Conservation (phyloP, 2,113 vertebrate species). For the Natator depressus region DNA sequence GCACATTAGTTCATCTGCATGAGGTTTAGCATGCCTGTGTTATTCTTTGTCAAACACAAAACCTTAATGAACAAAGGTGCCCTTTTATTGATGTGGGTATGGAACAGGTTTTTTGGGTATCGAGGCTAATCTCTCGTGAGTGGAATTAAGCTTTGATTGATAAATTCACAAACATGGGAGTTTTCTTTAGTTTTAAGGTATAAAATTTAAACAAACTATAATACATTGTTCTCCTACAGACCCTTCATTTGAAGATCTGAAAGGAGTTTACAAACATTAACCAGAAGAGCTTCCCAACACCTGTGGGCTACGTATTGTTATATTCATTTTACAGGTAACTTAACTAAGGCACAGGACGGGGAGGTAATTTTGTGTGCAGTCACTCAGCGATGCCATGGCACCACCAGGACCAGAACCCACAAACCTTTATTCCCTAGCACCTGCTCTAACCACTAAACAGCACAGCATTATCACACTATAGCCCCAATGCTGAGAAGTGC, state of each 20-base stretch:
- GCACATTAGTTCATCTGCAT: neutral
- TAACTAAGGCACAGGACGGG: neutral
- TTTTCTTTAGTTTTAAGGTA: neutral
- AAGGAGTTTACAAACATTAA: neutral
- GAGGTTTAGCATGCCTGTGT: neutral
- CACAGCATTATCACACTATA: neutral
- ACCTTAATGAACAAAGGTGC: neutral
- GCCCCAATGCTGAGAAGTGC: neutral
- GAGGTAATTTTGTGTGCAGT: neutral
- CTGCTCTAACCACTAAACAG: neutral
- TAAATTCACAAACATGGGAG: neutral
- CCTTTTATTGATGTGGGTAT: neutral
- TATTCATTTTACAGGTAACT: neutral
- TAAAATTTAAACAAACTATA: neutral
- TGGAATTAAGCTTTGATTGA: neutral
- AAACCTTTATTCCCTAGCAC: neutral
- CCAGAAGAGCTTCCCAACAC: neutral
- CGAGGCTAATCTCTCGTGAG: neutral
- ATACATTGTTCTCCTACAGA: neutral
- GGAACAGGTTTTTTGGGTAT: neutral
- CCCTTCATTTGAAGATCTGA: neutral
- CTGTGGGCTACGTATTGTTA: neutral
- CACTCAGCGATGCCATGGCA: neutral
- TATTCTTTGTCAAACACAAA: neutral
- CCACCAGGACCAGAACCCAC: neutral